Conservation (phyloP, 2,797 vertebrate genomes). For the Acipenser transmontanus region DNA sequence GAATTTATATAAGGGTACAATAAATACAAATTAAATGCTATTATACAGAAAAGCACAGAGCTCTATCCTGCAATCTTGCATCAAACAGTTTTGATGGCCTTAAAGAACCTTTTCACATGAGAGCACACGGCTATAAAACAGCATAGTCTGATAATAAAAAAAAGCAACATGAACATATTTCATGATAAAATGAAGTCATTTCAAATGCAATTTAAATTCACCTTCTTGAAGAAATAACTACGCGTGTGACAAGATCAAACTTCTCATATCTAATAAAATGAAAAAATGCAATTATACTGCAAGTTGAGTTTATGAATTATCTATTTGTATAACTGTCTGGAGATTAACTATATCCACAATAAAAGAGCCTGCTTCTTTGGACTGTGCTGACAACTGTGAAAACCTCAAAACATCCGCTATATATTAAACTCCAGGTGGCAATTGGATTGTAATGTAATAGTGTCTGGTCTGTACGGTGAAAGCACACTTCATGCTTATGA, state of each 20-base stretch:
- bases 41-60: too few relatives aligned
- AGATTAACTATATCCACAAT: constrained; percentile 4
- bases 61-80: too few relatives aligned
- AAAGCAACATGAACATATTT: constrained; percentile 1
- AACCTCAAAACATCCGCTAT: too few relatives aligned
- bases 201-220: neutral
- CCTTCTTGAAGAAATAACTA: constrained; percentile 5
- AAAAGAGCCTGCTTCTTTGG: too few relatives aligned
- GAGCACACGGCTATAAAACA: neutral
- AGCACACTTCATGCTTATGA: too few relatives aligned
- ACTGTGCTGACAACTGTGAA: too few relatives aligned
- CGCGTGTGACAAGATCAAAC: neutral
- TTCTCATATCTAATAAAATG: constrained; percentile 4
- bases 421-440: too few relatives aligned
- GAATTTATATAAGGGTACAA: too few relatives aligned
- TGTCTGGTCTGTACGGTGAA: too few relatives aligned
- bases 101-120: neutral
- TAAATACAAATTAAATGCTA: too few relatives aligned
- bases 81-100: neutral
- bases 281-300: neutral
- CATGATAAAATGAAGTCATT: neutral
- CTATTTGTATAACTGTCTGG: neutral
- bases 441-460: too few relatives aligned
- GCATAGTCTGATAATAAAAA: neutral
- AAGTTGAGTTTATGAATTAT: neutral